Base-by-base conservation (phyloP, 2,888 invertebrate genomes). In the Hyposoter dolosus region DNA sequence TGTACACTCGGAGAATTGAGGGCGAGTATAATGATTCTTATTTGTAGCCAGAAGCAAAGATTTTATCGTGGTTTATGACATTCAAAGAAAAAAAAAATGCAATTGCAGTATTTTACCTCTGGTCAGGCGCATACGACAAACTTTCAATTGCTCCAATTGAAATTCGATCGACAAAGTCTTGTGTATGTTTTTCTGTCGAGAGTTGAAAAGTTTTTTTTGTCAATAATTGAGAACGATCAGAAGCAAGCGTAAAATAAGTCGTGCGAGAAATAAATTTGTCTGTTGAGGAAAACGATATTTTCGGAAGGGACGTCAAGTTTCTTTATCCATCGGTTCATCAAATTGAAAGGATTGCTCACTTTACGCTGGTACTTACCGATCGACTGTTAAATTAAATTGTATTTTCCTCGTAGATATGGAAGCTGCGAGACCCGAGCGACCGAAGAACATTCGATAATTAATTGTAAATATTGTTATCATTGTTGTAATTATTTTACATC, bases 381-480 rank as follows among this genome's bases (percentile, higher is more conserved):
- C 82, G 84, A 88, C 87, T 88, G 88, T 89, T 90, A 88, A 90
- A 91, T 89, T 90, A 87, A 91, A 91, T 89, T 90, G 89, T 89
- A 89, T 88, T 90, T 89, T 88, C 83, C 87, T 74, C 83, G 84
- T 83, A 82, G 84, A 19, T 75, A 76, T 19, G 66, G 43, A 19
- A 68, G 56, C 50, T 66, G 84, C 83, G 77, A 68, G 60, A 74
- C 32, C 47, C 63, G 23, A 65, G n/a, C 50, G 63, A 85, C 80
- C 85, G 83, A 79, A 78, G 84, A 85, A 68, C 88, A 78, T 83
- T 87, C 87, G 83, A 86, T 56, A 87, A 88, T 87, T 89, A 88
- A 90, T 88, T 83, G 83, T 89, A 85, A 87, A 88, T 88, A 88
- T 89, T 66, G 40, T 63, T 82, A 47, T 63, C 76, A 47, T 71